A percentile compares a stretch with the other conserved stretches of the same genome.
These are phyloP conservation scores for Psephotus haematonotus DNA, from an alignment of 2,113 vertebrate genomes.

Conservation along the genomic window DNA sequence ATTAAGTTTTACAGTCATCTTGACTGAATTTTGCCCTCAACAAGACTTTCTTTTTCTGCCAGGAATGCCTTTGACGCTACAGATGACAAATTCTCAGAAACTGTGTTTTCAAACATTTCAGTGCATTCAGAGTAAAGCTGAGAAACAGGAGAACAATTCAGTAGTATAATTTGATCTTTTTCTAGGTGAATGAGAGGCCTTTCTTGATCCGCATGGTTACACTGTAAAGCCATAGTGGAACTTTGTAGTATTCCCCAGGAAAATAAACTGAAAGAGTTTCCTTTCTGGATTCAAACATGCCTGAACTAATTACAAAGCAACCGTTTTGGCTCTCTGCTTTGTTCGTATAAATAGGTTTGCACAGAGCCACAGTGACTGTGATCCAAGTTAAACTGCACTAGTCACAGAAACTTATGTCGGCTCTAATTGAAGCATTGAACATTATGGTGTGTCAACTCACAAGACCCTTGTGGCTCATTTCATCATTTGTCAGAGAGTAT, in stretches of 20 bases:
- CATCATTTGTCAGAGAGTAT: background rate
- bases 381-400: background rate
- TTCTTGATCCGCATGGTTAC: background rate
- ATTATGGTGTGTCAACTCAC: rapidly evolving
- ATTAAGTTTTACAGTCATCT: constrained; percentile 55
- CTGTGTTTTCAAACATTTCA: background rate
- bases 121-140: background rate
- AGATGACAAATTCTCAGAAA: background rate
- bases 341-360: constrained; percentile 18
- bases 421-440: background rate
- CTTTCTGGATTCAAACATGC: constrained; percentile 61
- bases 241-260: constrained; percentile 33
- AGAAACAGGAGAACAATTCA: background rate
- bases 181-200: background rate
- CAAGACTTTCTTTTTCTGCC: background rate
- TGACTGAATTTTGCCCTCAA: constrained; percentile 50
- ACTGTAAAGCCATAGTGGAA: constrained; percentile 9
- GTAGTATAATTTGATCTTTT: background rate
- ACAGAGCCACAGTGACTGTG: background rate
- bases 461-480: background rate
- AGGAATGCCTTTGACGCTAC: background rate
- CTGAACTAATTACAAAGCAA: constrained; percentile 72
- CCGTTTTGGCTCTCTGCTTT: constrained; percentile 50
- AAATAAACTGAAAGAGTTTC: constrained; percentile 57
- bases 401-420: background rate